Evolutionary conservation across 2,888 invertebrate genomes (phyloP).

Genomic region (Trimorus sp.): DNA sequence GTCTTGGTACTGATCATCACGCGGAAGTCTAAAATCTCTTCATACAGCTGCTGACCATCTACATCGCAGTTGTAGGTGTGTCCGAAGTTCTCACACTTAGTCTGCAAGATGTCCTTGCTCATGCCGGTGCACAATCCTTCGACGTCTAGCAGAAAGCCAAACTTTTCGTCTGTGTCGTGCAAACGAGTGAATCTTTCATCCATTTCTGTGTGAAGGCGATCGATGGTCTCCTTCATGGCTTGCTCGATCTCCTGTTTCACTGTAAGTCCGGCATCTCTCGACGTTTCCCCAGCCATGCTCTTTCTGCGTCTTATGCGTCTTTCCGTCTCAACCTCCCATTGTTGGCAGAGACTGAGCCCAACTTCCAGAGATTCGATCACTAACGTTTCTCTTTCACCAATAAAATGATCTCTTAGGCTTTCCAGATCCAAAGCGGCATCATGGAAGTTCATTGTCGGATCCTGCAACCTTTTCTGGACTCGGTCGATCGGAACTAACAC

Average conservation of each 20-base stretch:
- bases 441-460: slow-evolving; percentile 32
- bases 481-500: slow-evolving; percentile 22
- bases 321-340: slow-evolving; percentile 10
- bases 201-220: slow-evolving; percentile 58
- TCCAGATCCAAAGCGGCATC: slow-evolving; percentile 26
- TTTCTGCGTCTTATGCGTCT: slow-evolving; percentile 4
- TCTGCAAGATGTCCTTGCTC: neutral
- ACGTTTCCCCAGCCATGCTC: slow-evolving; percentile 7
- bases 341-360: slow-evolving; percentile 1
- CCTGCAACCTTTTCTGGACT: slow-evolving; percentile 31
- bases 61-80: slow-evolving; percentile 55
- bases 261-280: slow-evolving; percentile 2
- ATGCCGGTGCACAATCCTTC: slow-evolving; percentile 36
- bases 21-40: slow-evolving; percentile 17
- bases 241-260: slow-evolving; percentile 43
- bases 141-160: slow-evolving; percentile 61
- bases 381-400: slow-evolving; percentile 8
- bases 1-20: neutral
- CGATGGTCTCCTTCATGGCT: slow-evolving; percentile 47
- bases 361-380: neutral
- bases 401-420: slow-evolving; percentile 29
- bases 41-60: slow-evolving; percentile 6
- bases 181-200: slow-evolving; percentile 47
- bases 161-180: slow-evolving; percentile 40
- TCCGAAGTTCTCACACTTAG: slow-evolving; percentile 26